These are phyloP conservation scores for Zonotrichia albicollis DNA, from an alignment of 2,797 vertebrate species.

Conservation along the genomic window DNA sequence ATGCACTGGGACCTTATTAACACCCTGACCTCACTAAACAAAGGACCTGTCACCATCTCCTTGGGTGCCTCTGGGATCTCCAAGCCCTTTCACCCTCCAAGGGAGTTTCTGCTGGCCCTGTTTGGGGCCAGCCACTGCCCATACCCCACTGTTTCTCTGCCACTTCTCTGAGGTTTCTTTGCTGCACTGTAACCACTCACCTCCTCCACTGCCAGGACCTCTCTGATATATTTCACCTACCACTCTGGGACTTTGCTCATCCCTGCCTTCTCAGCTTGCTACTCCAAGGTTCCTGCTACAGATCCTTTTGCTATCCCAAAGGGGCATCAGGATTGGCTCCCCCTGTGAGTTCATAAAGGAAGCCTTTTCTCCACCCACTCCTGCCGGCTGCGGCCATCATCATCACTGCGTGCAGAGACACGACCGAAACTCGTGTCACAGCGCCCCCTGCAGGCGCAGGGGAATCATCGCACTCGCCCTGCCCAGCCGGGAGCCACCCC, in stretches of 20 bases:
- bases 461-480: neutral
- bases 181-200: neutral
- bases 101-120: too few relatives aligned
- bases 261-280: neutral
- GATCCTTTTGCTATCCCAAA: neutral
- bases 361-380: neutral
- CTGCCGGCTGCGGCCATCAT: neutral
- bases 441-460: neutral
- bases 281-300: neutral
- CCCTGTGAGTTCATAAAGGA: fast-evolving
- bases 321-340: neutral
- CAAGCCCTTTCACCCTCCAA: neutral
- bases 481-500: neutral
- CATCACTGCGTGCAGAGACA: fast-evolving
- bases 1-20: neutral
- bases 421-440: neutral
- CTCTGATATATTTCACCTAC: neutral
- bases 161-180: neutral
- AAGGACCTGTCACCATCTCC: neutral
- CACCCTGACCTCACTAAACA: neutral
- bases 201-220: neutral
- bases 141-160: neutral
- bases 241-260: neutral
- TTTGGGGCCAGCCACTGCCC: neutral
- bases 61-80: neutral